A percentile compares a stretch with the other conserved stretches of the same genome.
Conservation (phyloP, 2,797 vertebrate genomes). For the Pachyuromys duprasi region DNA sequence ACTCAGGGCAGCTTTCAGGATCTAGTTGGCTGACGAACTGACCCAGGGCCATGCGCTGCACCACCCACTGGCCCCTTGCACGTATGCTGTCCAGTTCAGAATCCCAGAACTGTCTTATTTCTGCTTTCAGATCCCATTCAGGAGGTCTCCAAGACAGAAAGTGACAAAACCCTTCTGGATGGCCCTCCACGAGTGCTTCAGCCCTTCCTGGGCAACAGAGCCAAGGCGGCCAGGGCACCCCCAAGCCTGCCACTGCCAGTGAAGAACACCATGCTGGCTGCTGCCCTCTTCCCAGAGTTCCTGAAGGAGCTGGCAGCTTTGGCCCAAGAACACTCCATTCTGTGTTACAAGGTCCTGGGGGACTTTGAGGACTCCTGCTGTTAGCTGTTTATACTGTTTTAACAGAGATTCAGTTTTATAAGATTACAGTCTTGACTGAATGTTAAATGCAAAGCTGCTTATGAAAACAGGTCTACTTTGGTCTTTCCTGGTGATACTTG, state of each 20-base stretch:
- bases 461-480: slow-evolving; percentile 80
- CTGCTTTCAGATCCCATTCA: slow-evolving; percentile 86
- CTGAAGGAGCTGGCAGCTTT: slow-evolving; percentile 98
- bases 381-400: slow-evolving; percentile 64
- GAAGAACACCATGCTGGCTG: slow-evolving; percentile 93
- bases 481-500: slow-evolving; percentile 89
- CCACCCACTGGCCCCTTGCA: rapidly evolving
- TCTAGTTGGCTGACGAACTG: not conserved
- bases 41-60: rapidly evolving
- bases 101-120: not conserved
- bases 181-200: slow-evolving; percentile 85
- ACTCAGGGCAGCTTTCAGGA: not conserved
- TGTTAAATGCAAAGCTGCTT: slow-evolving; percentile 86
- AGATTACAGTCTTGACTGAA: slow-evolving; percentile 76
- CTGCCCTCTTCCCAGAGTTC: slow-evolving; percentile 97
- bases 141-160: slow-evolving; percentile 75
- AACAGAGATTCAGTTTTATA: slow-evolving; percentile 61
- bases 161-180: slow-evolving; percentile 82
- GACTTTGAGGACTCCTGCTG: slow-evolving; percentile 89
- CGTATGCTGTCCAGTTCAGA: no score
- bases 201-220: slow-evolving; percentile 85
- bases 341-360: slow-evolving; percentile 92
- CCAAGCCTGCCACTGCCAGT: slow-evolving; percentile 89
- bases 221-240: slow-evolving; percentile 87
- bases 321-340: slow-evolving; percentile 97